A percentile compares a stretch with the other conserved stretches of the same genome.
These are phyloP conservation scores for Oryctolagus cuniculus DNA, from an alignment of 2,113 vertebrate genomes.

Conservation along the genomic window DNA sequence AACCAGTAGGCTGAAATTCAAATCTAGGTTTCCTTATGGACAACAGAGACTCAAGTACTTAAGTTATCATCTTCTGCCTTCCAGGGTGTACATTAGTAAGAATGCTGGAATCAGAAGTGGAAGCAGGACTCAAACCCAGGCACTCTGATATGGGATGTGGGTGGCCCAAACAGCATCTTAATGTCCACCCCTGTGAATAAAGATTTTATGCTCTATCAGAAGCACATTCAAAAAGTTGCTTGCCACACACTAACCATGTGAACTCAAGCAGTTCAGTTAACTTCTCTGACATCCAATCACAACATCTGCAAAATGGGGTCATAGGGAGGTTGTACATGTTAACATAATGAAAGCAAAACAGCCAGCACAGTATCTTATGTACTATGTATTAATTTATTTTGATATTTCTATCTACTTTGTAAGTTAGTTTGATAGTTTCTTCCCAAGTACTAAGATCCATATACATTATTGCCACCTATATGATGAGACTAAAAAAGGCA, in stretches of 20 bases:
- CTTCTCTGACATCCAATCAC: background rate
- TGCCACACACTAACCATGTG: background rate
- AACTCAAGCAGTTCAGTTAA: background rate
- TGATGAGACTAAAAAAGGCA: constrained; percentile 45
- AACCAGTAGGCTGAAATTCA: too few species aligned
- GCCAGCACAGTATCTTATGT: background rate
- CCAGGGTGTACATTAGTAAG: too few species aligned
- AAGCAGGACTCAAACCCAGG: too few species aligned
- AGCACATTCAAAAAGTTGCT: background rate
- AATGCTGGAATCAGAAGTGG: too few species aligned
- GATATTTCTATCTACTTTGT: background rate
- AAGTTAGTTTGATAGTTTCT: constrained; percentile 26
- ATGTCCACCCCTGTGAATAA: background rate
- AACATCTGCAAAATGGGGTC: constrained; percentile 41
- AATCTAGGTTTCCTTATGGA: too few species aligned
- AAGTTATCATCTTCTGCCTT: too few species aligned
- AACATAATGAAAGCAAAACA: constrained; percentile 1
- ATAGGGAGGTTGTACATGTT: background rate
- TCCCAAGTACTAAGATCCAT: background rate
- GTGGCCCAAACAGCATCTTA: too few species aligned
- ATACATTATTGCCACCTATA: background rate
- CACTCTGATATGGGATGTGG: too few species aligned
- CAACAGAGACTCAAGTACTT: too few species aligned
- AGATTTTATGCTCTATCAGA: background rate
- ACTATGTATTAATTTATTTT: constrained; percentile 32